Evolutionary conservation across 2,888 invertebrate species (phyloP).

Genomic region (Nomada lathburiana): DNA sequence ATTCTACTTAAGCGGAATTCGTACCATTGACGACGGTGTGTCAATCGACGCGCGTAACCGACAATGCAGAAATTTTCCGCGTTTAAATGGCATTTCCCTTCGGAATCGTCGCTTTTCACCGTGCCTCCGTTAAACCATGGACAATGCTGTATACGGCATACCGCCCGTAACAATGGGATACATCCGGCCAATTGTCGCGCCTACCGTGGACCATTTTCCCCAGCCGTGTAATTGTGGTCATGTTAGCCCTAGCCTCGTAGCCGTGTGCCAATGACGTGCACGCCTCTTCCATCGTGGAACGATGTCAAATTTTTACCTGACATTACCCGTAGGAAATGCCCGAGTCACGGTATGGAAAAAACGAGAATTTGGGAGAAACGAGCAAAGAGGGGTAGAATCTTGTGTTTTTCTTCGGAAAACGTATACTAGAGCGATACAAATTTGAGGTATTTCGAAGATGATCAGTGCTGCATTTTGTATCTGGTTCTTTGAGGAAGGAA

Average conservation of each 20-base stretch:
- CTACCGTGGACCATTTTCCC: constrained; percentile 67
- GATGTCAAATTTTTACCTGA: constrained; percentile 60
- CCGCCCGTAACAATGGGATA: constrained; percentile 78
- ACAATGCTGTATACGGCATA: constrained; percentile 70
- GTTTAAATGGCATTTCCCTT: constrained; percentile 77
- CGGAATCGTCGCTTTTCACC: constrained; percentile 73
- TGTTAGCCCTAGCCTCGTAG: constrained; percentile 62
- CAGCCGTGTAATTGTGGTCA: constrained; percentile 76
- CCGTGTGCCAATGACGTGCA: constrained; percentile 52
- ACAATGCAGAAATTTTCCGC: constrained; percentile 78
- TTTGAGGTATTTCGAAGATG: no score
- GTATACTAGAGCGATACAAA: not conserved
- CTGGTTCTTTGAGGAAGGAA: no score
- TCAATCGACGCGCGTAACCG: constrained; percentile 52
- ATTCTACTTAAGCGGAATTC: constrained; percentile 57
- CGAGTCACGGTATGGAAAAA: not conserved
- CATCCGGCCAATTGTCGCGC: constrained; percentile 84
- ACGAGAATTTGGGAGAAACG: not conserved
- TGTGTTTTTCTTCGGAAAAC: not conserved
- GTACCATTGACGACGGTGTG: constrained; percentile 34
- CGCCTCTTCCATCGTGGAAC: constrained; percentile 47
- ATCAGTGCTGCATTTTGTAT: no score
- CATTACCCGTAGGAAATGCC: not conserved
- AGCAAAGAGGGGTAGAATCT: no score
- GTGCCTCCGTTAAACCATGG: constrained; percentile 70